Evolutionary conservation across 2,797 vertebrate genomes (phyloP).

Genomic region (Cossypha dichroa): DNA sequence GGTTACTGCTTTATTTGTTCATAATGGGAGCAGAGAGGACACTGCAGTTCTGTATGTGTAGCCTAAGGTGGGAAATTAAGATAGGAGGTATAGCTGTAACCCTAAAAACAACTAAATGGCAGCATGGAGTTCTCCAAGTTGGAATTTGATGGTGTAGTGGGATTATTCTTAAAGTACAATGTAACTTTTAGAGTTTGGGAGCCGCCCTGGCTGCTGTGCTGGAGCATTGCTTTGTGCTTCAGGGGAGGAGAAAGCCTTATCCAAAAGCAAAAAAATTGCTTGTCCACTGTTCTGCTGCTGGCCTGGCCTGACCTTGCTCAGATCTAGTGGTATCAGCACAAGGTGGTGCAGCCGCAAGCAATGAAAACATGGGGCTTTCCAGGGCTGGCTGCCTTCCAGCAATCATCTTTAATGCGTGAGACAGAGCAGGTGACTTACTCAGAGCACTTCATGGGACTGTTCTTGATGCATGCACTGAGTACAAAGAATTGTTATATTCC

Average conservation of each 20-base stretch:
- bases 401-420: neutral
- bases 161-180: neutral
- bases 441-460: neutral
- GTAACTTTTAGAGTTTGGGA: neutral
- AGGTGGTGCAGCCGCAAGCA: neutral
- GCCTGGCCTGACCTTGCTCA: neutral
- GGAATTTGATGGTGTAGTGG: neutral
- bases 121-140: neutral
- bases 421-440: conserved; percentile 11
- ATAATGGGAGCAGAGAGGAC: neutral
- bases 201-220: neutral
- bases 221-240: neutral
- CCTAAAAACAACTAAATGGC: neutral
- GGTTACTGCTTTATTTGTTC: neutral
- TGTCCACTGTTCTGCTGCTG: accelerated
- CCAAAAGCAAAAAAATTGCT: neutral
- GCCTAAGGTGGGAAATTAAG: neutral
- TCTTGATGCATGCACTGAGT: neutral
- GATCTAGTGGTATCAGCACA: neutral
- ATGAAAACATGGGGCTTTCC: neutral
- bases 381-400: conserved; percentile 8
- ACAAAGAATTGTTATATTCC: neutral
- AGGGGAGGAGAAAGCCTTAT: neutral
- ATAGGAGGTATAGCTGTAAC: neutral
- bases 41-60: neutral